Conservation (phyloP, 2,797 vertebrate genomes). For the Gymnoscopelus microlampas region DNA sequence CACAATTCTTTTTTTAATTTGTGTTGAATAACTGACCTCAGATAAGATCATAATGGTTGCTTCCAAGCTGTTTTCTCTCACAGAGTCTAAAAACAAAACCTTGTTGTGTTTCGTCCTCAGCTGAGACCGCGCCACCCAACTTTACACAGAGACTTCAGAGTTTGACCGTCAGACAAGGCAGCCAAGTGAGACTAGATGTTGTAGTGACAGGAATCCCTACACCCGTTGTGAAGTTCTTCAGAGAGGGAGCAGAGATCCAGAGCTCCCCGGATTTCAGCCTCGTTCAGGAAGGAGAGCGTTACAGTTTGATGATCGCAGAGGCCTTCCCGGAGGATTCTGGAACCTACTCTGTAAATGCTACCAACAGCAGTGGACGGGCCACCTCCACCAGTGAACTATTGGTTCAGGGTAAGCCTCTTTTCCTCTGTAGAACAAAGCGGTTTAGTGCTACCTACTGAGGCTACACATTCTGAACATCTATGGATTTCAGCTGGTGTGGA, state of each 20-base stretch:
- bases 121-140: constrained; percentile 93
- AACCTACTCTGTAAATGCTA: constrained; percentile 95
- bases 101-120: constrained; percentile 68
- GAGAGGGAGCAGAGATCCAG: constrained; percentile 98
- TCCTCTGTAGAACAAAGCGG: not conserved
- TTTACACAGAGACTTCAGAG: constrained; percentile 97
- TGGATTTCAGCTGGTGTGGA: too few relatives aligned
- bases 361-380: constrained; percentile 95
- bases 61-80: too few relatives aligned
- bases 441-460: too few relatives aligned
- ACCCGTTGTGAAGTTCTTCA: constrained; percentile 97
- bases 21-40: too few relatives aligned
- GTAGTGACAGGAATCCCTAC: constrained; percentile 96
- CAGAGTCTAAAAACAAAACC: not conserved
- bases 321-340: constrained; percentile 98
- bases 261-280: constrained; percentile 98
- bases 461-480: too few relatives aligned
- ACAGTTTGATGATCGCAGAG: constrained; percentile 96
- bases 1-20: too few relatives aligned
- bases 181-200: constrained; percentile 95
- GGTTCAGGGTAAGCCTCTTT: constrained; percentile 87
- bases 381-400: constrained; percentile 95
- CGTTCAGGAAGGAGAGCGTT: constrained; percentile 93
- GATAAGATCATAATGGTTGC: too few relatives aligned
- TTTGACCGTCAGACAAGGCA: constrained; percentile 93